phyloP scores from a whole-genome alignment of 2,113 vertebrate species.

The Equus quagga region DNA sequence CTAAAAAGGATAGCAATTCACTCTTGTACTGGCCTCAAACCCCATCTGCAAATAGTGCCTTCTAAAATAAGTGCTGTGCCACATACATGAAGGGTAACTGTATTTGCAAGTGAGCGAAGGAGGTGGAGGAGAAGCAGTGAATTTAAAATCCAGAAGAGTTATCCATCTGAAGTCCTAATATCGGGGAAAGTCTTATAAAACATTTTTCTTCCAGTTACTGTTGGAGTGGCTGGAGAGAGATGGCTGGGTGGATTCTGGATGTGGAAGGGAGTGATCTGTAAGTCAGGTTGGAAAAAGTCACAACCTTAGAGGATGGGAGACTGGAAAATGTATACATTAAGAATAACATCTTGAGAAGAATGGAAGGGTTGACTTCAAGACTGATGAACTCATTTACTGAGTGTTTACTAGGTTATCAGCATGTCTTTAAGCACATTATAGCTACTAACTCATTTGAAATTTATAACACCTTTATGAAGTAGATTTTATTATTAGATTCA shows the following conservation, averaged over 20 bases:
- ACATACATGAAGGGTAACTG: neutral
- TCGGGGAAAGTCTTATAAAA: neutral
- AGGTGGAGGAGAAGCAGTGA: neutral
- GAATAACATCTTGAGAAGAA: neutral
- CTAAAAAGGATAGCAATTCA: neutral
- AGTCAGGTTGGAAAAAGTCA: neutral
- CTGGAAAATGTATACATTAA: neutral
- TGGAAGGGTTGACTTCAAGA: neutral
- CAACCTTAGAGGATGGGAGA: neutral
- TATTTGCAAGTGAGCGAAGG: neutral
- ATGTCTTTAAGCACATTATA: neutral
- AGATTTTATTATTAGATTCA: neutral
- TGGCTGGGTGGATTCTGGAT: neutral
- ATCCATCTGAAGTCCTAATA: neutral
- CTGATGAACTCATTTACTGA: neutral
- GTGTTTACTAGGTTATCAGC: neutral
- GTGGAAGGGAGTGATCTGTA: neutral
- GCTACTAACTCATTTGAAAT: neutral
- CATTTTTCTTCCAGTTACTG: neutral
- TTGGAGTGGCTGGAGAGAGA: neutral
- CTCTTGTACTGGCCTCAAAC: neutral
- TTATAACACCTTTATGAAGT: neutral
- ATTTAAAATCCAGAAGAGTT: neutral
- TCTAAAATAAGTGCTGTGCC: neutral
- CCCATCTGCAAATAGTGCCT: neutral